Evolutionary conservation across 2,888 invertebrate species (phyloP), one percentile per base, ranked within the genome.

Genomic region (Dryocosmus kuriphilus): DNA sequence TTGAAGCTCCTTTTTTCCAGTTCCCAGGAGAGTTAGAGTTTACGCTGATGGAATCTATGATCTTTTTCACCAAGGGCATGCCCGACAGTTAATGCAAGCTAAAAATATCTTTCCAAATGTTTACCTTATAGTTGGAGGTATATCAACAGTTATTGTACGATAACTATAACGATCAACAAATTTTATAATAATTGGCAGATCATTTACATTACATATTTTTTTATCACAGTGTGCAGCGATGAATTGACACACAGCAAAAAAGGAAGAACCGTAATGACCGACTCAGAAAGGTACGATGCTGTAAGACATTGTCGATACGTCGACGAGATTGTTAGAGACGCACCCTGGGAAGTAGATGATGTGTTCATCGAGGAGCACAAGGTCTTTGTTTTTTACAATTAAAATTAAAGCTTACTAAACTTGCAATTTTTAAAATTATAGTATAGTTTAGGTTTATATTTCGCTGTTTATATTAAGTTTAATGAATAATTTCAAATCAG

Each of bases 41-140:
- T 99, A 99, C 93, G 98, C 99, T 3, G 99, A 99, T 93, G 99
- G 99, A 85, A 98, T 99, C 89, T 99, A 99, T 92, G 99, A 99
- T 93, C 95, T 99, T 91, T 99, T 99, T 93, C 99, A 99, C 93
- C 98, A 98, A 92, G 99, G 99, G 1, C 99, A 99, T 92, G 98
- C 99, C 76, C 93, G 98, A 80, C 98, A 99, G 90, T 93, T 99
- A 82, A 96, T 98, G 95, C 99, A 99, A 93, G 99, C 98, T 78
- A 99, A 99, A 93, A 97, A 96, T 89, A 94, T 97, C 80, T 98
- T 99, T 92, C 98, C 98, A 38, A 98, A 98, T 91, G 97, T 98
- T 61, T 98, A 99, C 92, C 95, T 99, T 80, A 98, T 99, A 88
- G 99, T 99, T 87, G 99, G 99, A 93, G 97, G 98, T 97, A 92